Evolutionary conservation across 1,140 invertebrate species (phyloP).

Genomic region (Papilio dardanus): DNA sequence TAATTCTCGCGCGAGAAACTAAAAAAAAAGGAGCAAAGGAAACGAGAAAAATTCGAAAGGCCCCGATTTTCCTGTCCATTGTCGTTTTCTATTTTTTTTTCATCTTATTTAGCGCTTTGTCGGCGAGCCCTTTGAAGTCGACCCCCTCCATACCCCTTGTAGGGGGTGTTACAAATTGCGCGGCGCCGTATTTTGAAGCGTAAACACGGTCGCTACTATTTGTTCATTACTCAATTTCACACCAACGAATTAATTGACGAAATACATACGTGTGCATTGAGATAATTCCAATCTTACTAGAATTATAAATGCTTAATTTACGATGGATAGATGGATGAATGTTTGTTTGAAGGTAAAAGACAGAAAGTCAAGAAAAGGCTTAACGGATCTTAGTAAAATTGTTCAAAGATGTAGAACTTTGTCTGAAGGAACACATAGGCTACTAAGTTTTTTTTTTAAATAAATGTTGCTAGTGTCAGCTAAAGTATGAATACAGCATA

Average conservation of each 20-base stretch:
- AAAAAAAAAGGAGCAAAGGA: constrained; percentile 49
- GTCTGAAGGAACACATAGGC: no score
- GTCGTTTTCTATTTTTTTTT: constrained; percentile 78
- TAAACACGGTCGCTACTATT: constrained; percentile 67
- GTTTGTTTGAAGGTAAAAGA: no score
- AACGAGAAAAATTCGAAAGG: constrained; percentile 66
- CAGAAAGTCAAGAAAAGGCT: no score
- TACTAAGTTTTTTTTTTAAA: no score
- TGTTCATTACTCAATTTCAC: constrained; percentile 46
- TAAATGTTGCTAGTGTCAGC: no score
- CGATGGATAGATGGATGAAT: no score
- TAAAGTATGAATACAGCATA: no score
- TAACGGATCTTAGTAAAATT: no score
- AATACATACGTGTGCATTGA: not conserved
- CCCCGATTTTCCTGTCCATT: constrained; percentile 76
- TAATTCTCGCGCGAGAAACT: constrained; percentile 62
- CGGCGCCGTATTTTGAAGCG: constrained; percentile 70
- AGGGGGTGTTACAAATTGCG: constrained; percentile 77
- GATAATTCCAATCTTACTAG: not conserved
- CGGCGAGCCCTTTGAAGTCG: constrained; percentile 78
- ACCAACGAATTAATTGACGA: constrained; percentile 32
- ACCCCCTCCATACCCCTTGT: constrained; percentile 45
- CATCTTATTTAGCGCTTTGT: constrained; percentile 81
- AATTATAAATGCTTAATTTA: no score
- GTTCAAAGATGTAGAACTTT: no score